phyloP scores from a whole-genome alignment of 2,797 vertebrate genomes.

The Nannoperca australis region DNA sequence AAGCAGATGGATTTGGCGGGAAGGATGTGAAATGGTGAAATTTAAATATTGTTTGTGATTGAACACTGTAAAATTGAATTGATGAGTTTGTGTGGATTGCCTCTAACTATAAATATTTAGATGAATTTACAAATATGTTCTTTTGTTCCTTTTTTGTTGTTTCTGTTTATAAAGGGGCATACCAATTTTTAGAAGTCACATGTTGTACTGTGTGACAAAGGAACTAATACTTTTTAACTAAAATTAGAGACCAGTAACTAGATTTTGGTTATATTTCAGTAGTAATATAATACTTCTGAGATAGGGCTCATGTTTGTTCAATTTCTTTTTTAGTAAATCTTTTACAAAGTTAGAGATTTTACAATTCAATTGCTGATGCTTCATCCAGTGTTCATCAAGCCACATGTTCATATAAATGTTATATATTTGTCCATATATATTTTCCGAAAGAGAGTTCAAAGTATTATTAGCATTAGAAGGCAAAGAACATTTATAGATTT shows the following conservation, averaged over 20 bases:
- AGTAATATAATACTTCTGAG: not conserved
- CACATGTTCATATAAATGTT: not conserved
- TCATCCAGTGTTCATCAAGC: not conserved
- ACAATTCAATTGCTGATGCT: not conserved
- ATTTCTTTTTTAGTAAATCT: not conserved
- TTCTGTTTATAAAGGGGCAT: constrained; percentile 29
- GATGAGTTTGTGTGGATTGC: constrained; percentile 11
- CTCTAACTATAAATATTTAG: constrained; percentile 2
- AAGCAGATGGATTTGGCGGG: constrained; percentile 18
- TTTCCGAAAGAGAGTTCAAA: not conserved
- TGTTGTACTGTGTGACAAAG: not conserved
- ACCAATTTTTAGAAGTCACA: constrained; percentile 7
- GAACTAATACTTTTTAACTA: not conserved
- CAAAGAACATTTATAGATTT: constrained; percentile 1
- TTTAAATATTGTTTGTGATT: constrained; percentile 33
- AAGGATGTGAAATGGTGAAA: constrained; percentile 10
- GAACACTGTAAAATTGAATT: constrained; percentile 29
- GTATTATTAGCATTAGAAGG: not conserved
- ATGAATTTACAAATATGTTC: constrained; percentile 15
- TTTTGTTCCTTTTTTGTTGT: too few relatives aligned
- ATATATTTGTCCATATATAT: not conserved
- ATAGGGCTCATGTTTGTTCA: too few relatives aligned
- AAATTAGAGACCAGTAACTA: not conserved
- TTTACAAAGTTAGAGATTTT: not conserved
- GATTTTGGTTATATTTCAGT: not conserved